Conservation (phyloP, 2,888 invertebrate genomes). For the Zele albiditarsus region DNA sequence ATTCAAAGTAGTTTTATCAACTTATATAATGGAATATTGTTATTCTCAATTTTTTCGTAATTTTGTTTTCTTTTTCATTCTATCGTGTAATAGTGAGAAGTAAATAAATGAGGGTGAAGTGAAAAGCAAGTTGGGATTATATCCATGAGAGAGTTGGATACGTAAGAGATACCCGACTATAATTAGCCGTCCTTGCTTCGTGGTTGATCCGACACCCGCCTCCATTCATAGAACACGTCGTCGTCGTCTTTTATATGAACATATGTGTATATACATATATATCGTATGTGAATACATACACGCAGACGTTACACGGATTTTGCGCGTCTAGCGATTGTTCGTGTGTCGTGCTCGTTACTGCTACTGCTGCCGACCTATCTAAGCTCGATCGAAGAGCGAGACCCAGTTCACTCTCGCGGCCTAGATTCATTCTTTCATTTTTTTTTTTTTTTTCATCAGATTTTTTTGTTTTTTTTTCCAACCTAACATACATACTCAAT, state of each 20-base stretch:
- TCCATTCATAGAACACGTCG: conserved; percentile 68
- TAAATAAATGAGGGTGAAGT: conserved; percentile 35
- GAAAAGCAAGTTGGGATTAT: conserved; percentile 24
- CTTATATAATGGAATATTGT: no score
- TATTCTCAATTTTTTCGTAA: neutral
- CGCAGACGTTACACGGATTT: conserved; percentile 30
- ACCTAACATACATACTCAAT: conserved; percentile 29
- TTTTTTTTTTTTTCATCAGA: conserved; percentile 24
- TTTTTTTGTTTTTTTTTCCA: conserved; percentile 23
- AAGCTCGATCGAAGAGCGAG: conserved; percentile 39
- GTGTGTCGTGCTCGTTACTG: conserved; percentile 20
- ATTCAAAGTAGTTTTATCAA: no score
- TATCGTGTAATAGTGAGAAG: conserved; percentile 27
- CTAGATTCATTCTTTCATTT: conserved; percentile 32
- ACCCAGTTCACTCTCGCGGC: conserved; percentile 38
- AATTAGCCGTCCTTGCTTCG: conserved; percentile 70
- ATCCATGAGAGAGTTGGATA: conserved; percentile 47
- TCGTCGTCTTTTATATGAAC: conserved; percentile 12
- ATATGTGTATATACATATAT: conserved; percentile 5
- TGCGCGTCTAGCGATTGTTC: conserved; percentile 32
- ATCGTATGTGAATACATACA: conserved; percentile 10
- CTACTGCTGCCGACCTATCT: conserved; percentile 37
- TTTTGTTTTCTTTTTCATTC: neutral
- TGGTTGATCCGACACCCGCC: conserved; percentile 64
- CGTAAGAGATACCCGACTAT: conserved; percentile 62